phyloP scores from a whole-genome alignment of 2,797 vertebrate species.

The Enteromius mattozi region DNA sequence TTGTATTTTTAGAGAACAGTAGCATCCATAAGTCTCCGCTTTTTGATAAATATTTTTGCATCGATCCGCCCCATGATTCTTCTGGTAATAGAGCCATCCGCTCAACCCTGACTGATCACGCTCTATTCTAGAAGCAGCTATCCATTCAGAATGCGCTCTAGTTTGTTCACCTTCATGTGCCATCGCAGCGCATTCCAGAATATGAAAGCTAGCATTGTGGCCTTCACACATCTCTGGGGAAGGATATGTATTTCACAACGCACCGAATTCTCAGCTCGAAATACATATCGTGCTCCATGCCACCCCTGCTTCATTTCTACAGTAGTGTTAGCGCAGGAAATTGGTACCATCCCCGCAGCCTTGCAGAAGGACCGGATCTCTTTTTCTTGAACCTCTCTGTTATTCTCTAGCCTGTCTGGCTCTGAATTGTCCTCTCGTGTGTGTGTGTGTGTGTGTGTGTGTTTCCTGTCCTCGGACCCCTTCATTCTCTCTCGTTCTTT shows the following conservation, averaged over 20 bases:
- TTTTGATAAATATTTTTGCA: slow-evolving; percentile 26
- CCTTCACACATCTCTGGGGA: slow-evolving; percentile 35
- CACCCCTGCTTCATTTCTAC: slow-evolving; percentile 44
- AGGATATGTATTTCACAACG: slow-evolving; percentile 55
- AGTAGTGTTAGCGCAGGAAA: slow-evolving; percentile 28
- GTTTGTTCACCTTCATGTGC: slow-evolving; percentile 49
- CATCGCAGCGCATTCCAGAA: slow-evolving; percentile 60
- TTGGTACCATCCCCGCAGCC: neutral
- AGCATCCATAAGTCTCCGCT: neutral
- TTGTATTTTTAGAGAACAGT: neutral
- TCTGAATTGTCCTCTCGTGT: slow-evolving; percentile 20
- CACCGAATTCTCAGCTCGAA: slow-evolving; percentile 28
- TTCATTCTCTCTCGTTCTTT: slow-evolving; percentile 84
- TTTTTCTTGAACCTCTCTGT: slow-evolving; percentile 21
- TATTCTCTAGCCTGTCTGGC: slow-evolving; percentile 35
- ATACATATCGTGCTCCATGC: slow-evolving; percentile 55
- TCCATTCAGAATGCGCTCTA: slow-evolving; percentile 59
- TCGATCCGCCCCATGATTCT: slow-evolving; percentile 26
- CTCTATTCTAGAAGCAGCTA: slow-evolving; percentile 53
- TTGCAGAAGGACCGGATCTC: slow-evolving; percentile 9
- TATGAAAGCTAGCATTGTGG: slow-evolving; percentile 55
- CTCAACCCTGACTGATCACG: slow-evolving; percentile 29
- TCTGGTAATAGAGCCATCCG: slow-evolving; percentile 33
- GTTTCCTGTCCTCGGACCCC: slow-evolving; percentile 77
- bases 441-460: slow-evolving; percentile 29